Conservation (phyloP, 1,140 invertebrate species). For the Tenebrio molitor region DNA sequence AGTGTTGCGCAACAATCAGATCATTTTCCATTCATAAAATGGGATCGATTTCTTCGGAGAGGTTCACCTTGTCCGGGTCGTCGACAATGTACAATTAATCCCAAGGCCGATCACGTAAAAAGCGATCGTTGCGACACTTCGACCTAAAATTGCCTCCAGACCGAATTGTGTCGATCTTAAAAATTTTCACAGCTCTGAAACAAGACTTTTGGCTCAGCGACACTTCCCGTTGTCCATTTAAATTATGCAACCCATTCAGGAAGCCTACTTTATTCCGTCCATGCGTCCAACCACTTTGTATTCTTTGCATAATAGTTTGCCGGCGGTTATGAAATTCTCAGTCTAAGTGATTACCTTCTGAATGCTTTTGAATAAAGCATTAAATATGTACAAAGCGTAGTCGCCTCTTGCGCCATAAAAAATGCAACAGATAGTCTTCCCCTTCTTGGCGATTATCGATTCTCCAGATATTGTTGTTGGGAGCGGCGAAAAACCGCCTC, state of each 20-base stretch:
- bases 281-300: slow-evolving; percentile 26
- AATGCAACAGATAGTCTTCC: background rate
- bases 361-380: slow-evolving; percentile 42
- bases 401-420: background rate
- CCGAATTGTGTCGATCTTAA: no score
- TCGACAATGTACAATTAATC: slow-evolving; percentile 1
- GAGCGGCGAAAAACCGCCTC: background rate
- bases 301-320: slow-evolving; percentile 40
- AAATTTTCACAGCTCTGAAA: no score
- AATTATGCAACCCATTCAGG: slow-evolving; percentile 37
- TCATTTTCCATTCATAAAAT: slow-evolving; percentile 19
- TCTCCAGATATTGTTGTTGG: background rate
- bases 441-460: background rate
- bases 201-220: no score
- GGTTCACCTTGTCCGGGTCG: background rate
- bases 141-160: no score
- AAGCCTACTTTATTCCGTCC: background rate
- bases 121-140: no score
- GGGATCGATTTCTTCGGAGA: background rate
- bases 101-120: no score
- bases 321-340: slow-evolving; percentile 44
- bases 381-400: slow-evolving; percentile 25
- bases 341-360: slow-evolving; percentile 42
- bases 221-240: slow-evolving; percentile 18
- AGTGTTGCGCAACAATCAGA: slow-evolving; percentile 7